Conservation (phyloP, 2,797 vertebrate genomes). For the Gambelia wislizenii region DNA sequence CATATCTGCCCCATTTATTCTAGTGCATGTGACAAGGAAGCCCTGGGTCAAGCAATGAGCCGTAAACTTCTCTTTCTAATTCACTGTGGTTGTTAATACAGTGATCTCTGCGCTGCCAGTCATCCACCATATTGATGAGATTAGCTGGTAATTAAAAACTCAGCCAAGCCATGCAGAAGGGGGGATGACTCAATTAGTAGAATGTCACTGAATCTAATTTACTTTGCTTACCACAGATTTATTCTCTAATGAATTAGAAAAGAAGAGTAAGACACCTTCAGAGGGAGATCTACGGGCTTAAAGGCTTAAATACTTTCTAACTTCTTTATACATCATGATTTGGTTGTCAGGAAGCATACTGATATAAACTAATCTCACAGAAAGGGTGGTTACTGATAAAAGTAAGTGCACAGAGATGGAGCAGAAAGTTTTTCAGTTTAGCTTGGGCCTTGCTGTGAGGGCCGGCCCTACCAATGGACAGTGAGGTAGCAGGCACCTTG, state of each 20-base stretch:
- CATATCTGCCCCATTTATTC: slow-evolving; percentile 53
- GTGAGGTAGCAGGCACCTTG: not conserved
- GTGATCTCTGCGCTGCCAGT: slow-evolving; percentile 74
- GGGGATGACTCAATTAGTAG: slow-evolving; percentile 93
- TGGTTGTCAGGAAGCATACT: slow-evolving; percentile 34
- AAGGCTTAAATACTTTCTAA: slow-evolving; percentile 63
- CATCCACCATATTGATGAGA: slow-evolving; percentile 93
- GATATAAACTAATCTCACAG: not conserved
- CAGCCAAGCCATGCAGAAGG: slow-evolving; percentile 84
- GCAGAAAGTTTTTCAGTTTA: not conserved
- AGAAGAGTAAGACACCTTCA: slow-evolving; percentile 76
- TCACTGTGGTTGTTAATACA: slow-evolving; percentile 34
- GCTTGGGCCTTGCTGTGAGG: not conserved
- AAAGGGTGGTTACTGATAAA: not conserved
- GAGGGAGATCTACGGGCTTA: slow-evolving; percentile 69
- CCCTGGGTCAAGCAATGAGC: slow-evolving; percentile 56
- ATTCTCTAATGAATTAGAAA: slow-evolving; percentile 80
- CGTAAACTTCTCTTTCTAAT: slow-evolving; percentile 49
- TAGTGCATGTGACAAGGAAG: slow-evolving; percentile 38
- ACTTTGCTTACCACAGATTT: slow-evolving; percentile 87
- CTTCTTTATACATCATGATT: slow-evolving; percentile 32
- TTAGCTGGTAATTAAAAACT: slow-evolving; percentile 97
- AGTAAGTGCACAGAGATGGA: not conserved
- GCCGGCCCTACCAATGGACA: not conserved
- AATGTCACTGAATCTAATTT: slow-evolving; percentile 95